Conservation (phyloP, 2,888 invertebrate species). For the Charanyca ferruginea region DNA sequence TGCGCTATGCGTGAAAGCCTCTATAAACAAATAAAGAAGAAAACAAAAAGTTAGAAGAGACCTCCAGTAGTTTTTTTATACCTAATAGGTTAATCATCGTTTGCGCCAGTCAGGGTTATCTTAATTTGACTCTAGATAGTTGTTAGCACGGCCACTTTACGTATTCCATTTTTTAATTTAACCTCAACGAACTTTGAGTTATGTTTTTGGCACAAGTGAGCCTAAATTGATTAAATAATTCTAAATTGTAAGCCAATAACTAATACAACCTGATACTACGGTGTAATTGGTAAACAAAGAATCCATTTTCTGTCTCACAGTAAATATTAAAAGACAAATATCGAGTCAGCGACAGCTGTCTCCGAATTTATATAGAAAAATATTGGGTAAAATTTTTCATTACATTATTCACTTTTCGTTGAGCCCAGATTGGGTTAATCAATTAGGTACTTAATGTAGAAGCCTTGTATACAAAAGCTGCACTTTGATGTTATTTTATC, state of each 20-base stretch:
- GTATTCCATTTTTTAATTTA: not conserved
- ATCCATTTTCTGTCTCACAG: not conserved
- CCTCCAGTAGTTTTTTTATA: too few species aligned
- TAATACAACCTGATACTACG: not conserved
- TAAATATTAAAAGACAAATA: slow-evolving; percentile 17
- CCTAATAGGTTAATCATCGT: too few species aligned
- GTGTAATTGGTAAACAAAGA: slow-evolving; percentile 2
- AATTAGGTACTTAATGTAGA: slow-evolving; percentile 7
- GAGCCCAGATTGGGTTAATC: slow-evolving; percentile 23
- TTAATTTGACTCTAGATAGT: too few species aligned
- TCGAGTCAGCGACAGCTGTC: slow-evolving; percentile 8
- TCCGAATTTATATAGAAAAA: slow-evolving; percentile 18
- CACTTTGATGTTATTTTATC: slow-evolving; percentile 30
- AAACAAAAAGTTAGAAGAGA: too few species aligned
- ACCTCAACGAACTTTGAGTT: not conserved
- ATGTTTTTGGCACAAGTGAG: too few species aligned
- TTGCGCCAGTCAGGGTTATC: too few species aligned
- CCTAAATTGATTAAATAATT: not conserved
- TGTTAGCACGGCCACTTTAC: too few species aligned
- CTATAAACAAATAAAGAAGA: too few species aligned
- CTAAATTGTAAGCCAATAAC: not conserved
- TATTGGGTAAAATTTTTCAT: slow-evolving; percentile 6
- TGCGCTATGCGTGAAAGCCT: too few species aligned
- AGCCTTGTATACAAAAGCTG: slow-evolving; percentile 7
- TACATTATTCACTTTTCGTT: not conserved